A percentile compares a stretch with the other conserved stretches of the same genome.
Evolutionary conservation across 2,113 vertebrate species (phyloP).

Genomic region (Emydocephalus ijimae): DNA sequence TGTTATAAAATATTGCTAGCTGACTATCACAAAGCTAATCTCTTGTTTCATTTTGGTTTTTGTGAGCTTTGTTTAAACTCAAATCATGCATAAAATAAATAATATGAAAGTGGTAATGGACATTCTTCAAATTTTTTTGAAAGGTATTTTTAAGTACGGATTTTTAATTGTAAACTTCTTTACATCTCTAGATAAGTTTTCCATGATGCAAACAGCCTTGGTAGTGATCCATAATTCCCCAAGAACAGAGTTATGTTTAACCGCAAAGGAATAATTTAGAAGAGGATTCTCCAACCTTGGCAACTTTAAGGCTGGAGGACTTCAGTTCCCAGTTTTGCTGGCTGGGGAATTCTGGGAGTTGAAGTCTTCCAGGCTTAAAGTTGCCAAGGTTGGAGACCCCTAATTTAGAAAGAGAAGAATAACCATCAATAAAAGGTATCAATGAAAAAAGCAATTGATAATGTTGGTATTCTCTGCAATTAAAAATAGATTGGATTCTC

Average conservation of each 20-base stretch:
- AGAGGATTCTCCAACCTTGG: no score
- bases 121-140: background rate
- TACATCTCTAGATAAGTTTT: background rate
- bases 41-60: background rate
- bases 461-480: background rate
- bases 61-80: background rate
- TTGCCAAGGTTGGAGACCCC: no score
- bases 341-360: no score
- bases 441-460: background rate
- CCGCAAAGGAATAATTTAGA: background rate
- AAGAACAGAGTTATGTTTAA: background rate
- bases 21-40: background rate
- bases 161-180: background rate
- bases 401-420: background rate
- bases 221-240: background rate
- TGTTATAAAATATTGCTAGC: background rate
- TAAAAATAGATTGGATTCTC: background rate
- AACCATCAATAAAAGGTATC: background rate
- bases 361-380: no score
- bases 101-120: background rate
- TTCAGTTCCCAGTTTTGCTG: no score
- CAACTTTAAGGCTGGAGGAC: no score
- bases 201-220: background rate
- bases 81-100: background rate
- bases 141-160: background rate